phyloP scores from a whole-genome alignment of 2,113 vertebrate genomes.

The Chlamydotis undulata region DNA sequence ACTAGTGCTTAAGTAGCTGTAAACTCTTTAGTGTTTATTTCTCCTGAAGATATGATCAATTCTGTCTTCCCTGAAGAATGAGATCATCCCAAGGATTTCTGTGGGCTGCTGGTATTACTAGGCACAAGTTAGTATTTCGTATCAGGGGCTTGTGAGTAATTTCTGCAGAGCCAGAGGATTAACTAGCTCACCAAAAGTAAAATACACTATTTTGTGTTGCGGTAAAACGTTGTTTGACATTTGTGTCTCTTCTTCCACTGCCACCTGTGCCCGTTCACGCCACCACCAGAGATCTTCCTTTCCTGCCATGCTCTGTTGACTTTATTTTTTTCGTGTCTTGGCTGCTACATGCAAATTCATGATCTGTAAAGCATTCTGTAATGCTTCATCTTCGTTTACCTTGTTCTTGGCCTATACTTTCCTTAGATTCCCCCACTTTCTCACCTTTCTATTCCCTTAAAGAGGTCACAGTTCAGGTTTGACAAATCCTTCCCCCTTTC shows the following conservation, averaged over 20 bases:
- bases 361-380: background rate
- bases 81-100: background rate
- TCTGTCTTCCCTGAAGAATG: background rate
- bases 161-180: background rate
- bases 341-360: background rate
- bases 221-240: background rate
- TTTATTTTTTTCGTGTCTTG: background rate
- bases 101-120: background rate
- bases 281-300: background rate
- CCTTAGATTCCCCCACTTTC: background rate
- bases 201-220: background rate
- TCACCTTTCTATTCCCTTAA: background rate
- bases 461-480: background rate
- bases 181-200: background rate
- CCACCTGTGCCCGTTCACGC: background rate
- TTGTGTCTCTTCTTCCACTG: background rate
- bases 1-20: background rate
- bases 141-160: background rate
- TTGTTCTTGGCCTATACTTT: background rate
- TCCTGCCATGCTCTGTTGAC: background rate
- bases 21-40: background rate
- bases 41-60: accelerated
- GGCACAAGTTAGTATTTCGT: background rate
- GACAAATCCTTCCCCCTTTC: background rate
- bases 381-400: background rate